Evolutionary conservation across 2,113 vertebrate genomes (phyloP), one percentile per base, ranked within the genome.

Genomic region (Oncorhynchus clarkii): DNA sequence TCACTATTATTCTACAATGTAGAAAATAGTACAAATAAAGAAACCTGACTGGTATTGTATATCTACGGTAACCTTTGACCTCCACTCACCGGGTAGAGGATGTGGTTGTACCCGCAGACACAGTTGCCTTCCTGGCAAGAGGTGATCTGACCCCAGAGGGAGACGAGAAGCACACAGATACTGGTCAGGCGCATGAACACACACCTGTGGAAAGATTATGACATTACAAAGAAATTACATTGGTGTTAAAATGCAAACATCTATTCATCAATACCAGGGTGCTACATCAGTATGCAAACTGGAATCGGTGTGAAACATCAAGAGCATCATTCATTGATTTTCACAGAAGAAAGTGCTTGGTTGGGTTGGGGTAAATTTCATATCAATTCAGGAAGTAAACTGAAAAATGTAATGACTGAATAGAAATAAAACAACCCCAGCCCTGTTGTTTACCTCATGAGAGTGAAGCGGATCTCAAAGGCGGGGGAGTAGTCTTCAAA

Each of bases 151-250:
- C 92, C 94, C 95, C 95, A 96, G 70, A 99, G 93, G 0, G 96
- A 96, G 87, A 97, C 91, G 39, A 99, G 89, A 73, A 99, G 91
- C 70, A 99, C 96, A 0, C 87, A 95, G 1, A 99, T 95, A 80
- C 89, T 99, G 85, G 97, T 96, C 95, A 99, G 80, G 0, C 96
- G 90, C 92, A 99, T 91, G 27, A 98, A 98, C 77, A 99, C 95
- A 76, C 97, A 99, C 90, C 97, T 99, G 85, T 18, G 79, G 75
- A 70, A 22, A 73, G 29, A 76, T 45, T 11, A 9, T 45, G 9
- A 54, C 12, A 16, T 54, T 5, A 14, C 4, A 18, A 54, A 54
- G 13, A 54, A 4, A 54, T 54, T 1, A 14, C 3, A 2, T 18
- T 54, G 49, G 49, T 54, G 16, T 68, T 13, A 20, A 20, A 39